phyloP scores from a whole-genome alignment of 2,113 vertebrate species.

The Melanocharis versteri region DNA sequence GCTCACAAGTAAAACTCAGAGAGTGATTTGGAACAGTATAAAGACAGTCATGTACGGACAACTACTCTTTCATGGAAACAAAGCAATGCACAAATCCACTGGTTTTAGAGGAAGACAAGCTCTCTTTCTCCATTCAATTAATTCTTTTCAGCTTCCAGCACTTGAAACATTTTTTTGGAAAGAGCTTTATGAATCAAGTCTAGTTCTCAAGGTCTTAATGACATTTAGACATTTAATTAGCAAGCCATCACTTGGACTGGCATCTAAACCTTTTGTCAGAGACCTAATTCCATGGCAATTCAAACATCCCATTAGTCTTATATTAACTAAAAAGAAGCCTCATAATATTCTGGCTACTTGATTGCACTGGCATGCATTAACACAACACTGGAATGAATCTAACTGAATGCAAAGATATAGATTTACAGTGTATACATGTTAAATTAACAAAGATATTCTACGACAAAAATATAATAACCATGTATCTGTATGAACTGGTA shows the following conservation, averaged over 20 bases:
- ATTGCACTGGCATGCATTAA: not conserved
- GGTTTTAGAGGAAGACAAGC: constrained; percentile 48
- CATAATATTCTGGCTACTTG: constrained; percentile 3
- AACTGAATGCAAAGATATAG: not conserved
- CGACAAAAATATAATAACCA: not conserved
- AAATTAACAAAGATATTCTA: not conserved
- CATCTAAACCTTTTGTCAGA: constrained; percentile 58
- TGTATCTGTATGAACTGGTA: not conserved
- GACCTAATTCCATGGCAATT: constrained; percentile 50
- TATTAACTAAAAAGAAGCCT: constrained; percentile 35
- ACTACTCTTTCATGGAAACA: constrained; percentile 64
- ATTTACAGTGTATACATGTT: not conserved
- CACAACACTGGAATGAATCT: not conserved
- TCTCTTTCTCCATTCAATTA: constrained; percentile 43
- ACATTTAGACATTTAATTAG: constrained; percentile 71
- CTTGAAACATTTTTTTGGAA: constrained; percentile 62
- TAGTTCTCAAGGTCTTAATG: constrained; percentile 69
- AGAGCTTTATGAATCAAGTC: constrained; percentile 45
- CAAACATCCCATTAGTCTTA: constrained; percentile 40
- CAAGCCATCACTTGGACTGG: constrained; percentile 57
- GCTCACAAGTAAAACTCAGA: not conserved
- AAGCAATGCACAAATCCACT: constrained; percentile 49
- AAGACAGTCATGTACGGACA: constrained; percentile 43
- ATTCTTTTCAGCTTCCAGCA: constrained; percentile 62
- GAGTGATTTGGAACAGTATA: constrained; percentile 15